Base-by-base conservation (phyloP, 2,888 invertebrate species). In the Andrena camellia region DNA sequence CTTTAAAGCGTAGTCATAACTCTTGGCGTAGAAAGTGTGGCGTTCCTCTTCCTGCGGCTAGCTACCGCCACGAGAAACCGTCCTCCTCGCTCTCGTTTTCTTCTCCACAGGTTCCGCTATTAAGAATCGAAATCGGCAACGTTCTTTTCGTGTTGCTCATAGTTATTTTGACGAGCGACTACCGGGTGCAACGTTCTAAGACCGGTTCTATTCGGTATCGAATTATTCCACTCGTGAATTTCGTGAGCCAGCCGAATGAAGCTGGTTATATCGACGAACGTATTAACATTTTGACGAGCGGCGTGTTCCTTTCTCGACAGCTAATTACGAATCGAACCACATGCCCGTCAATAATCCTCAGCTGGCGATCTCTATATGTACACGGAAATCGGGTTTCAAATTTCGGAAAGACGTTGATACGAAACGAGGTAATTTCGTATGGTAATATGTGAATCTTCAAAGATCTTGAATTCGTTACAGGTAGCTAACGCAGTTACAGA, bases 271-370 rank as follows among this genome's bases (percentile, higher is more conserved):
- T 48, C 33, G 20, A 50, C 63, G 26, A 23, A 10, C 26, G 20
- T 54, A 63, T 78, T 78, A 76, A 78, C 76, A 68, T 68, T 78
- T 76, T 78, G 31, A 78, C 68, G 78, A 63, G 17, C 67, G 48
- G 3, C 59, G 23, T 31, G 42, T 23, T 8, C 8, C 54, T 54
- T 54, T 13, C 10, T 13, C 35, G 63, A 73, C 26, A n/a, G 7
- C 50, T 33, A 48, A 54, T 59, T 48, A 31, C 7, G 31, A 42
- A 54, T 33, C 31, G 23, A 42, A 17, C 17, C 42, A 5, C 42
- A 42, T 42, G 42, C 42, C 4, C 42, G 42, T 1, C 42, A 17
- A 42, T 17, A 17, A 17, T 42, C 42, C 5, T 17, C 42, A 5
- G 42, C 42, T 4, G 42, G 17, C 17, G 42, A 42, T 42, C 17